A percentile compares a stretch with the other conserved stretches of the same genome.
Conservation (phyloP, 2,113 vertebrate genomes). For the Saccopteryx bilineata region DNA sequence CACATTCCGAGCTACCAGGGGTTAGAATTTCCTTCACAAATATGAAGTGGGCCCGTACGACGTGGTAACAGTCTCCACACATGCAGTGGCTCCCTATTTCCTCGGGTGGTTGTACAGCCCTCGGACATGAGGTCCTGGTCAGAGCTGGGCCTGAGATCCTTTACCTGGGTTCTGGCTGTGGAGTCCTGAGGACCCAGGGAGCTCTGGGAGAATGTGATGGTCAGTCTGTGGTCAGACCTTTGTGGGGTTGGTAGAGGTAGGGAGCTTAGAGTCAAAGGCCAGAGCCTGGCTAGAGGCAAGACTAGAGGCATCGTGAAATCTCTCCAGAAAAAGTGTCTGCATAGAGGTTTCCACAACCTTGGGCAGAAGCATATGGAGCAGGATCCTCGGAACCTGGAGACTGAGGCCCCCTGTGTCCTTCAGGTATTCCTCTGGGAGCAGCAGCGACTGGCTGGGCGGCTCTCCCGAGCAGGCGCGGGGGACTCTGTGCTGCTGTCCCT, state of each 20-base stretch:
- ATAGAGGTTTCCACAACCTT: not conserved
- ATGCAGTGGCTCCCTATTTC: not conserved
- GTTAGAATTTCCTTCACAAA: not conserved
- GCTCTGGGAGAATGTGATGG: not conserved
- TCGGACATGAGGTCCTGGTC: not conserved
- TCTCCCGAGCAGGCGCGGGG: constrained; percentile 84
- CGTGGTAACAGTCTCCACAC: rapidly evolving
- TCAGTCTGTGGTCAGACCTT: not conserved
- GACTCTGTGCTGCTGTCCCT: constrained; percentile 87
- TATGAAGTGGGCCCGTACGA: not conserved
- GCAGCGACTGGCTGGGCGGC: constrained; percentile 87
- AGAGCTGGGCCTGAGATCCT: not conserved
- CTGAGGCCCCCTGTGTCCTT: not conserved
- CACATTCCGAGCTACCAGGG: not conserved
- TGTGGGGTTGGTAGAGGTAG: not conserved
- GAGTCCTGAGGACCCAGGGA: not conserved
- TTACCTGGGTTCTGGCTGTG: not conserved
- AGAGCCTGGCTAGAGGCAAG: not conserved
- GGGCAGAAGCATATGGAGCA: not conserved
- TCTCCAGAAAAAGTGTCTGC: not conserved
- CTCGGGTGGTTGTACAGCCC: not conserved
- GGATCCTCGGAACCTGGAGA: not conserved
- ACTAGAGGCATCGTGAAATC: not conserved
- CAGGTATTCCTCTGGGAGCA: constrained; percentile 95
- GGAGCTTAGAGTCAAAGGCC: not conserved